Conservation (phyloP, 2,113 vertebrate genomes). For the Myocastor coypus region DNA sequence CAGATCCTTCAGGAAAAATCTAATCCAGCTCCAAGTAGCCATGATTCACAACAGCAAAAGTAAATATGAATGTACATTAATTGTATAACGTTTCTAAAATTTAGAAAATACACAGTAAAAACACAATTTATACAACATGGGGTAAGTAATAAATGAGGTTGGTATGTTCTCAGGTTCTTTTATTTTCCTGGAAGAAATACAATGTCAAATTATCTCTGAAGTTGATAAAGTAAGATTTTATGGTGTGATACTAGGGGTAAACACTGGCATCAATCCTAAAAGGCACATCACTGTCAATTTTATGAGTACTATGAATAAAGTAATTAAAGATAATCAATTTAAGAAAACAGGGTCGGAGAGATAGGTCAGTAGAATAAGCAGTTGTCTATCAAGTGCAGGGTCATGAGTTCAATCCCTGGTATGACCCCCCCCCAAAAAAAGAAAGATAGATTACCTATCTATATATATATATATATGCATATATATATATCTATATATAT, state of each 20-base stretch:
- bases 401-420: too few relatives aligned
- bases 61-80: background rate
- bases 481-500: too few relatives aligned
- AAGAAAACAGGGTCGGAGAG: background rate
- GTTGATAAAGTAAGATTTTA: background rate
- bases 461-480: too few relatives aligned
- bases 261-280: background rate
- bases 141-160: background rate
- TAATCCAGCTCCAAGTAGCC: background rate
- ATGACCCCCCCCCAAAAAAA: too few relatives aligned
- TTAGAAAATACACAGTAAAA: background rate
- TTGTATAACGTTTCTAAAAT: background rate
- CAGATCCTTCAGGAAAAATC: constrained; percentile 13
- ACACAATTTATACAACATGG: background rate
- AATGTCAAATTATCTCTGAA: constrained; percentile 19
- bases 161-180: background rate
- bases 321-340: constrained; percentile 28
- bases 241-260: background rate
- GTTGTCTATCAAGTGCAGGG: too few relatives aligned
- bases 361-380: too few relatives aligned
- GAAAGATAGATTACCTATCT: too few relatives aligned
- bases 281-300: background rate
- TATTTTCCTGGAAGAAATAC: background rate
- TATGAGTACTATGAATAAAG: background rate
- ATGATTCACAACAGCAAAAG: background rate